Conservation (phyloP, 2,888 invertebrate genomes). For the Drosophila pegasa region DNA sequence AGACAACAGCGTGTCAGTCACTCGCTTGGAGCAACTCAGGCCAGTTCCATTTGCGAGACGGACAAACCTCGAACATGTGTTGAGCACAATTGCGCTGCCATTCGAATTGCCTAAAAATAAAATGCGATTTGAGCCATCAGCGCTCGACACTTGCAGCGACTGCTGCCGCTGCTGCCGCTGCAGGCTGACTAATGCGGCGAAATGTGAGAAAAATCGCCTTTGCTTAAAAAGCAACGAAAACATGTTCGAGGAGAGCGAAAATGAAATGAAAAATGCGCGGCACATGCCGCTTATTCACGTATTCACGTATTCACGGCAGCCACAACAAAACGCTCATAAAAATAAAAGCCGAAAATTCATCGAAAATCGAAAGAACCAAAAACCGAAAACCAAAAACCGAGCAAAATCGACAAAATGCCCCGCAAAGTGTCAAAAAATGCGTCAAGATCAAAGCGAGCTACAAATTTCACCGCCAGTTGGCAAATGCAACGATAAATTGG, state of each 20-base stretch:
- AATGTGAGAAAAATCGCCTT: conserved; percentile 55
- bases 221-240: conserved; percentile 32
- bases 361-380: conserved; percentile 20
- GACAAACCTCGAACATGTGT: conserved; percentile 31
- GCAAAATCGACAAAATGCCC: conserved; percentile 69
- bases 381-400: conserved; percentile 33
- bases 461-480: conserved; percentile 70
- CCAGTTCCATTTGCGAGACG: not conserved
- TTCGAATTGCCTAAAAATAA: conserved; percentile 45
- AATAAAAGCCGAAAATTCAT: conserved; percentile 32
- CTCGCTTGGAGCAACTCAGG: not conserved
- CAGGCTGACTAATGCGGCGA: conserved; percentile 68
- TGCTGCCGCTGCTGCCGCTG: conserved; percentile 44
- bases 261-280: conserved; percentile 59
- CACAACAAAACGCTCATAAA: conserved; percentile 21
- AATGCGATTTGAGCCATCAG: conserved; percentile 41
- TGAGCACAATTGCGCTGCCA: conserved; percentile 24
- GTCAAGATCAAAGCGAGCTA: conserved; percentile 74
- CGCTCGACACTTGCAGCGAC: conserved; percentile 40
- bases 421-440: conserved; percentile 75
- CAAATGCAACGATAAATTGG: conserved; percentile 75
- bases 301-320: conserved; percentile 27
- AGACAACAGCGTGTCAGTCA: not conserved
- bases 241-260: conserved; percentile 1
- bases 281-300: conserved; percentile 61